Percentiles rank a stretch among this genome's conserved stretches.
phyloP scores from a whole-genome alignment of 2,113 vertebrate genomes.

The Gambusia affinis region DNA sequence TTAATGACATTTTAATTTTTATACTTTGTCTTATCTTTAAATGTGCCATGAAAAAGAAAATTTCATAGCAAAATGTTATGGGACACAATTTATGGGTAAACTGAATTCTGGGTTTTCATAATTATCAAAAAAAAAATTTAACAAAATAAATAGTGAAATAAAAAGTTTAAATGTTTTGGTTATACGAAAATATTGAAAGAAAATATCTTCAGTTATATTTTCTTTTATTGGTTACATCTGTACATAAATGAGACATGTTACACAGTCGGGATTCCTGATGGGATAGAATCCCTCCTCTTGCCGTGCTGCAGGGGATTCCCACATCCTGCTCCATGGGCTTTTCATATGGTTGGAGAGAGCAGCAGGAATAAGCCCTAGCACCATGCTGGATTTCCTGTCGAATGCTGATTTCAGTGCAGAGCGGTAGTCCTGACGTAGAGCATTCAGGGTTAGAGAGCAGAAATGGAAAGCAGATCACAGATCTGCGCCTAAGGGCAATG shows the following conservation, averaged over 20 bases:
- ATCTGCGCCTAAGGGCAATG: constrained; percentile 72
- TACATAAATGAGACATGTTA: neutral
- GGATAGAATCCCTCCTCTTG: constrained; percentile 13
- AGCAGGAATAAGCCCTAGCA: constrained; percentile 13
- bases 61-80: neutral
- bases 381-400: constrained; percentile 48
- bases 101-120: neutral
- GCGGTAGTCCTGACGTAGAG: constrained; percentile 39
- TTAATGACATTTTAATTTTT: no score
- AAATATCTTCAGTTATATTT: neutral
- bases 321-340: constrained; percentile 38
- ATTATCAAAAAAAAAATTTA: no score
- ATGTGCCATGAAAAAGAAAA: neutral
- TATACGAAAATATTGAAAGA: neutral
- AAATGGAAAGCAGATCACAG: constrained; percentile 62
- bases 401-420: constrained; percentile 57
- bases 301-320: constrained; percentile 42
- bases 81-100: neutral
- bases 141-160: no score
- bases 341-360: constrained; percentile 33
- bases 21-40: neutral
- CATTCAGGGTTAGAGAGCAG: constrained; percentile 63
- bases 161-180: neutral
- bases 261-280: constrained; percentile 1
- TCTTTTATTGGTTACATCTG: neutral